Percentiles rank a stretch among this genome's conserved stretches.
Evolutionary conservation across 2,888 invertebrate species (phyloP).

Genomic region (Ochropleura leucogaster): DNA sequence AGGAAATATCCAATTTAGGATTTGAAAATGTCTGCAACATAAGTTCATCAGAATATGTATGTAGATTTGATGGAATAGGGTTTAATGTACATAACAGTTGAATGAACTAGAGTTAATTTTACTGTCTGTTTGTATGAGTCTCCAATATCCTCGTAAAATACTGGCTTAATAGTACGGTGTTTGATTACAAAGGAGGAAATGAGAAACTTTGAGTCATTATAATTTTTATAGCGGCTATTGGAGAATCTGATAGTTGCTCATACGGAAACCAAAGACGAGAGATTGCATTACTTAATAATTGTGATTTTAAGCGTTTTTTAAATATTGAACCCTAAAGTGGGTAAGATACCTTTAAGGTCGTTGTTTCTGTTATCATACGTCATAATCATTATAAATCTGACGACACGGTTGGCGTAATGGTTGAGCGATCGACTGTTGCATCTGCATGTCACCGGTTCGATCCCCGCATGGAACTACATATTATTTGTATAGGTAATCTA

Average conservation of each 20-base stretch:
- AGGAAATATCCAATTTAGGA: not conserved
- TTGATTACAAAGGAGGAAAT: slow-evolving; percentile 35
- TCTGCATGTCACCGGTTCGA: too few relatives aligned
- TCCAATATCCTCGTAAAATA: slow-evolving; percentile 30
- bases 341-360: not conserved
- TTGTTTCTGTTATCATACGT: not conserved
- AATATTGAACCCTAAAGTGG: not conserved
- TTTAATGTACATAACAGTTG: slow-evolving; percentile 3
- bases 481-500: too few relatives aligned
- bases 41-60: not conserved
- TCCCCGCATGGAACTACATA: too few relatives aligned
- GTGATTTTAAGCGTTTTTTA: slow-evolving; percentile 21
- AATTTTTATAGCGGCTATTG: slow-evolving; percentile 27
- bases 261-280: slow-evolving; percentile 9
- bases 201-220: slow-evolving; percentile 16
- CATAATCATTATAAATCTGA: not conserved
- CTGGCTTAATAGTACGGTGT: slow-evolving; percentile 32
- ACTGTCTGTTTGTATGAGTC: not conserved
- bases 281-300: not conserved
- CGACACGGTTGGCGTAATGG: not conserved
- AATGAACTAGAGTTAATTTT: slow-evolving; percentile 3
- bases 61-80: not conserved
- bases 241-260: not conserved
- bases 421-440: too few relatives aligned
- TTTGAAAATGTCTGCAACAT: not conserved